These are phyloP conservation scores for Diabrotica undecimpunctata DNA, from an alignment of 1,140 invertebrate genomes.

Conservation along the genomic window DNA sequence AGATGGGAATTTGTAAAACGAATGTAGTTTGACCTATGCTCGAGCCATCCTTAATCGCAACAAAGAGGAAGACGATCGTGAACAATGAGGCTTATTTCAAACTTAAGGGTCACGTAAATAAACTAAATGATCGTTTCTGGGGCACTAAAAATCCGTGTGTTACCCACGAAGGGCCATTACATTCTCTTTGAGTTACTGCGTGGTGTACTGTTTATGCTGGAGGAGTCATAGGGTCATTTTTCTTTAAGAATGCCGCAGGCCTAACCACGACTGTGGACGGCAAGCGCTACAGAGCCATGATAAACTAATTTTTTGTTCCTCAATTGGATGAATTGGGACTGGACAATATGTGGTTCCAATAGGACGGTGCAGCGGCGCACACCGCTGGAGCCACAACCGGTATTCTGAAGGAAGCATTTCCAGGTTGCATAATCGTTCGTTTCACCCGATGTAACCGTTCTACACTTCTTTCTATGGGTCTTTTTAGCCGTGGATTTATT, in stretches of 20 bases:
- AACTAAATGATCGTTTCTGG: not conserved
- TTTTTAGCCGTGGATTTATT: too few species aligned
- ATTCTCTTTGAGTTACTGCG: constrained; percentile 40
- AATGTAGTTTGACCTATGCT: too few species aligned
- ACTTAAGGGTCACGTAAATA: not conserved
- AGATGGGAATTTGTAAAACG: too few species aligned
- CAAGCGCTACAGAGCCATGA: constrained; percentile 24
- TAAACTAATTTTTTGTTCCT: constrained; percentile 30
- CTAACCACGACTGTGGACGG: constrained; percentile 18
- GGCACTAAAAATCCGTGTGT: not conserved
- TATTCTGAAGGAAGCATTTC: constrained; percentile 17
- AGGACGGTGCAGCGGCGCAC: constrained; percentile 15
- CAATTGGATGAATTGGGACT: constrained; percentile 25
- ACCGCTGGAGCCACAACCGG: constrained; percentile 10
- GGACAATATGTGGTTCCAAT: constrained; percentile 12
- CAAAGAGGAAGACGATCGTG: not conserved
- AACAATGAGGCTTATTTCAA: not conserved
- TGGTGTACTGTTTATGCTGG: constrained; percentile 36
- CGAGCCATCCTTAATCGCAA: too few species aligned
- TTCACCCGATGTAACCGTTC: too few species aligned
- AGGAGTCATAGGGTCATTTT: constrained; percentile 34
- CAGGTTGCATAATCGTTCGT: too few species aligned
- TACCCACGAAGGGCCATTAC: constrained; percentile 36
- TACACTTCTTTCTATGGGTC: too few species aligned
- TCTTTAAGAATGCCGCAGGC: constrained; percentile 25